Evolutionary conservation across 2,797 vertebrate genomes (phyloP).

Genomic region (Chelidonichthys spinosus): DNA sequence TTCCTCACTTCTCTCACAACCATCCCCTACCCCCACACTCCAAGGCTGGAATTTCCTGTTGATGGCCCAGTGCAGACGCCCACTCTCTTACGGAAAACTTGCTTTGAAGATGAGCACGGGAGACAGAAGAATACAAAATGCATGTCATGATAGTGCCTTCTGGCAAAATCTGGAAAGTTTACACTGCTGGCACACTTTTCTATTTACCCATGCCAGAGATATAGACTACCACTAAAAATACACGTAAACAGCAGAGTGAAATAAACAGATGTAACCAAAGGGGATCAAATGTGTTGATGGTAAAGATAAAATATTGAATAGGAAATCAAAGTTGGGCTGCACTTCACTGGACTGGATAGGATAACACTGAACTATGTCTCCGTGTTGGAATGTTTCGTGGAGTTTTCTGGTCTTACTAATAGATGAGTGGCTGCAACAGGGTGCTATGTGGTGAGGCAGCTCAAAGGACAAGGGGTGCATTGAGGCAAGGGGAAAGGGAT

Average conservation of each 20-base stretch:
- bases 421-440: slow-evolving; percentile 32
- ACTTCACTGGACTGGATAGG: not conserved
- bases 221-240: slow-evolving; percentile 40
- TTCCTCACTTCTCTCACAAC: slow-evolving; percentile 57
- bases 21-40: slow-evolving; percentile 68
- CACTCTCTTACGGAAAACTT: slow-evolving; percentile 74
- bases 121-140: slow-evolving; percentile 52
- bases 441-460: slow-evolving; percentile 38
- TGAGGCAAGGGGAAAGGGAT: slow-evolving; percentile 65
- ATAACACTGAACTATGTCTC: not conserved
- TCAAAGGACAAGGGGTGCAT: slow-evolving; percentile 71
- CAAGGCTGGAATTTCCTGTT: slow-evolving; percentile 85
- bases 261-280: slow-evolving; percentile 15
- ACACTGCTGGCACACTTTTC: slow-evolving; percentile 38
- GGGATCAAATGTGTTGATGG: slow-evolving; percentile 10
- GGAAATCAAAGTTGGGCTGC: not conserved
- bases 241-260: slow-evolving; percentile 29
- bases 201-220: slow-evolving; percentile 42
- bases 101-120: slow-evolving; percentile 66
- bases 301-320: slow-evolving; percentile 1
- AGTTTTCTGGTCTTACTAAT: slow-evolving; percentile 39
- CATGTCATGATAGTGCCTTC: slow-evolving; percentile 40
- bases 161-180: slow-evolving; percentile 49
- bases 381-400: not conserved
- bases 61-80: slow-evolving; percentile 78